Conservation (phyloP, 2,888 invertebrate species). For the Tenthredo amoena region DNA sequence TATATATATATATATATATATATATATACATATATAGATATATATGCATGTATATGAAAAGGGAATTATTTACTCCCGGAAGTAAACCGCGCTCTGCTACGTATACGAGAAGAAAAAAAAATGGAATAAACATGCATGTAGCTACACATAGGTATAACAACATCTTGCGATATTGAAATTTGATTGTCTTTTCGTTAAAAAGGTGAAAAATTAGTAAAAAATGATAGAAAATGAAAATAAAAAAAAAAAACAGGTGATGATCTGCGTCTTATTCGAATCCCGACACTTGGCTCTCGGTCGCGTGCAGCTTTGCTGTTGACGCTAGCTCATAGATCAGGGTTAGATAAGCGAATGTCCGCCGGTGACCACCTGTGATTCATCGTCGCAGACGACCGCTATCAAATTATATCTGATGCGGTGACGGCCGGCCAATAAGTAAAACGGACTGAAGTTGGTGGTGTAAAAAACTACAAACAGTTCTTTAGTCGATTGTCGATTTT, state of each 20-base stretch:
- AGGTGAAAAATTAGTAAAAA: background rate
- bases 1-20: background rate
- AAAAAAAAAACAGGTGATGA: background rate
- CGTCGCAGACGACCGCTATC: slow-evolving; percentile 32
- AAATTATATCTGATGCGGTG: slow-evolving; percentile 22
- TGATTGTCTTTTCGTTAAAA: background rate
- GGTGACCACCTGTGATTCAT: slow-evolving; percentile 48
- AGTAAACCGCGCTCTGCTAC: background rate
- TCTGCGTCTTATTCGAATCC: background rate
- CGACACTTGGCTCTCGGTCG: slow-evolving; percentile 13
- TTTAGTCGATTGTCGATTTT: background rate
- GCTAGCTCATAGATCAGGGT: slow-evolving; percentile 9
- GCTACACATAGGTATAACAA: background rate
- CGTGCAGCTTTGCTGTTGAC: background rate
- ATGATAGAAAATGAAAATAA: background rate
- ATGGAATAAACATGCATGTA: background rate
- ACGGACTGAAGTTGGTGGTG: background rate
- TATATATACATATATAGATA: background rate
- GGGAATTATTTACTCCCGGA: slow-evolving; percentile 38
- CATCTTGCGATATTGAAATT: background rate
- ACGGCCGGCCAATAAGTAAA: background rate
- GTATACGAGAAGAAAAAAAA: background rate
- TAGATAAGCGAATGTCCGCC: background rate
- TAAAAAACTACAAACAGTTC: background rate
- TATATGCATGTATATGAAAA: background rate